These are phyloP conservation scores for Mus spretus DNA, from an alignment of 2,797 vertebrate genomes.

Conservation along the genomic window DNA sequence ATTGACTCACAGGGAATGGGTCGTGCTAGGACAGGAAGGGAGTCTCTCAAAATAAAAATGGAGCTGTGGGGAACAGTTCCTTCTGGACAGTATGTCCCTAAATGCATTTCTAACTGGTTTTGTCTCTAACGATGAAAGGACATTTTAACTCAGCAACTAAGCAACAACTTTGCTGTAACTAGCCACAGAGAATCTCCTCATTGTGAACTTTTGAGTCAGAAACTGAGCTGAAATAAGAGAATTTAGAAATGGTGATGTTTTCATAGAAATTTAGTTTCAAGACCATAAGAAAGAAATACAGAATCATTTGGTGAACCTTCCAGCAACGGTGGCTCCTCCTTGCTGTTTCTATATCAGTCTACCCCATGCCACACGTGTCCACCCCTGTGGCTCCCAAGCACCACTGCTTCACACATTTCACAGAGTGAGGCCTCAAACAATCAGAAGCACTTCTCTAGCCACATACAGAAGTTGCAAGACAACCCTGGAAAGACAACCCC, in stretches of 20 bases:
- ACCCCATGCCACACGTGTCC: rapidly evolving
- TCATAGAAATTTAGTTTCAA: constrained; percentile 45
- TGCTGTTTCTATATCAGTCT: not conserved
- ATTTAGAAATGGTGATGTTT: constrained; percentile 35
- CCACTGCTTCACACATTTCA: not conserved
- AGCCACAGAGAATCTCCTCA: not conserved
- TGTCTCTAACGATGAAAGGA: constrained; percentile 47
- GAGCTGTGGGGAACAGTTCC: constrained; percentile 60
- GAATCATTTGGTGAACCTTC: not conserved
- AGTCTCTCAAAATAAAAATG: constrained; percentile 68
- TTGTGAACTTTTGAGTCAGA: constrained; percentile 27
- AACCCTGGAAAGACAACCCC: not conserved
- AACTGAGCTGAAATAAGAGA: constrained; percentile 38
- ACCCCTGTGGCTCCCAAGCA: not conserved
- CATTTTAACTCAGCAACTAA: constrained; percentile 64
- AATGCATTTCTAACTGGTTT: constrained; percentile 68
- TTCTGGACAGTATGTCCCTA: constrained; percentile 60
- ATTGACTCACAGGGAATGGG: not conserved
- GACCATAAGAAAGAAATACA: not conserved
- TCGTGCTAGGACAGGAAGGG: constrained; percentile 57
- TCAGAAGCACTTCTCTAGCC: not conserved
- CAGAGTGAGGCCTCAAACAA: not conserved
- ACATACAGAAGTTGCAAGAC: not conserved
- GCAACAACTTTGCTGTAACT: not conserved
- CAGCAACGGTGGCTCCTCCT: not conserved